A percentile compares a stretch with the other conserved stretches of the same genome.
These are phyloP conservation scores for Drosophila mojavensis DNA, from an alignment of 1,140 invertebrate genomes.

Conservation along the genomic window DNA sequence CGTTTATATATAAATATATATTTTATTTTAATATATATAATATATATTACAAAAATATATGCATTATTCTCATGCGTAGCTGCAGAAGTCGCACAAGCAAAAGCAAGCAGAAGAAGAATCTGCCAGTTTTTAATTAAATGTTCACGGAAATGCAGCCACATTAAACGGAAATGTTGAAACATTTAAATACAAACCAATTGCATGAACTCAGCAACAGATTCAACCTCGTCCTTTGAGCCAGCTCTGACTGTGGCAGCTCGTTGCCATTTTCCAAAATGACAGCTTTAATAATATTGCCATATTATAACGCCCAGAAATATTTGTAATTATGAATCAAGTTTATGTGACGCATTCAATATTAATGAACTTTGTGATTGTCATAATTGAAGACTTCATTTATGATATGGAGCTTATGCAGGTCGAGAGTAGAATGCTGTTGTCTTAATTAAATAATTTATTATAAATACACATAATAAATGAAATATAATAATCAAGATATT, in stretches of 20 bases:
- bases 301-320: background rate
- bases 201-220: constrained; percentile 19
- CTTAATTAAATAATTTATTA: too few species aligned
- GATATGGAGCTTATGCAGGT: background rate
- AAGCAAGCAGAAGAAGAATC: constrained; percentile 26
- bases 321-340: background rate
- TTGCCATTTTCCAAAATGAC: background rate
- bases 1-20: background rate
- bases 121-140: constrained; percentile 73
- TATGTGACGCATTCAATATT: background rate
- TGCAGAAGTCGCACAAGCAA: constrained; percentile 20
- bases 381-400: background rate
- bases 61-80: constrained; percentile 48
- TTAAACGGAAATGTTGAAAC: constrained; percentile 65
- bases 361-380: background rate
- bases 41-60: constrained; percentile 35
- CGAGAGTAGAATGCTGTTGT: too few species aligned
- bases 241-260: background rate
- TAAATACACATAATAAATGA: too few species aligned
- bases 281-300: constrained; percentile 2
- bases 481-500: too few species aligned
- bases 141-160: constrained; percentile 62
- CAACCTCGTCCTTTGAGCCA: background rate
- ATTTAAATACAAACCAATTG: constrained; percentile 61
- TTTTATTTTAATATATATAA: constrained; percentile 11